Conservation (phyloP, 2,113 vertebrate species). For the Alethe castanea region DNA sequence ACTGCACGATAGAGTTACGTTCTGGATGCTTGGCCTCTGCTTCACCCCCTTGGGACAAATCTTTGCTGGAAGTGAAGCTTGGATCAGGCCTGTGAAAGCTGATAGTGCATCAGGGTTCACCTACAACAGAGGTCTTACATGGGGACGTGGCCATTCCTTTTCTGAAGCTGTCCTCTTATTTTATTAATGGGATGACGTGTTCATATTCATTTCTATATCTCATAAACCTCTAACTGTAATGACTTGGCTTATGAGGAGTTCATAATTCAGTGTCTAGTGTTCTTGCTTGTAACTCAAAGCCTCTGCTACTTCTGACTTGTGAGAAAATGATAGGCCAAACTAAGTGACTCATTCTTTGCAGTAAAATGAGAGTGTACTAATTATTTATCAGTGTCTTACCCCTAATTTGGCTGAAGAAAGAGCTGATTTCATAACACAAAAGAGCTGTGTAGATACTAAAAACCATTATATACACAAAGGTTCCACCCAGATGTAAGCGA, state of each 20-base stretch:
- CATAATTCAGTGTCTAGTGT: background rate
- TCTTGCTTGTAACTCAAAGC: constrained; percentile 30
- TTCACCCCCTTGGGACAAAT: constrained; percentile 47
- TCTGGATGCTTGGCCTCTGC: constrained; percentile 41
- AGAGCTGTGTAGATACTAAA: background rate
- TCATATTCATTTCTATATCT: constrained; percentile 21
- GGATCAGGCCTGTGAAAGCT: constrained; percentile 44
- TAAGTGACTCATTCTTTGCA: background rate
- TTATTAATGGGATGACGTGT: constrained; percentile 49
- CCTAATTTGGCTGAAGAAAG: constrained; percentile 35
- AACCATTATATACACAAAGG: background rate
- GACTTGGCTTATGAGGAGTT: background rate
- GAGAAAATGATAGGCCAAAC: constrained; percentile 45
- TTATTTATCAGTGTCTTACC: constrained; percentile 34
- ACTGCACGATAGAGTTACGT: background rate
- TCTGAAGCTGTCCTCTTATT: constrained; percentile 38
- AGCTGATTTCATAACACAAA: constrained; percentile 10
- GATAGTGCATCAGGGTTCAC: constrained; percentile 9
- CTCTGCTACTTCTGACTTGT: constrained; percentile 17
- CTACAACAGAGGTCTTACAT: constrained; percentile 41
- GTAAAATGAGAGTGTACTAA: constrained; percentile 45
- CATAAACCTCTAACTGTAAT: constrained; percentile 25
- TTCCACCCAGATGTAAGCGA: background rate
- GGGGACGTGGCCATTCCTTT: background rate
- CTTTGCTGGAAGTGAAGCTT: constrained; percentile 50